Evolutionary conservation across 37 sponge, comb jelly and placozoan species (phyloP).

Genomic region (Halisarca cf. caerulea): DNA sequence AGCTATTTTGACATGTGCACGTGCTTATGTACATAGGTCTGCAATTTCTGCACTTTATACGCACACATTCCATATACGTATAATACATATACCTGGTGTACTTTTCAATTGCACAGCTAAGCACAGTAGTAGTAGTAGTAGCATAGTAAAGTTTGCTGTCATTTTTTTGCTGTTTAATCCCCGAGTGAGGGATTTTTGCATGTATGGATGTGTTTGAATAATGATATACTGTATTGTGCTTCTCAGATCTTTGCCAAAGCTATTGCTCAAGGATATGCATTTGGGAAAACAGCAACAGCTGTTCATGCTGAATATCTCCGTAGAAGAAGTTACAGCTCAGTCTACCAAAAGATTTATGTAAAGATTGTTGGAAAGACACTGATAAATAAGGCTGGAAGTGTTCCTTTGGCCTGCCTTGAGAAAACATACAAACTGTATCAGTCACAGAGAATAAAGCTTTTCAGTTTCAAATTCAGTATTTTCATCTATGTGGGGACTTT

Average conservation of each 20-base stretch:
- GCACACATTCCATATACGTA: no score
- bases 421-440: constrained; percentile 20
- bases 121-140: no score
- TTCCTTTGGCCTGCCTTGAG: constrained; percentile 17
- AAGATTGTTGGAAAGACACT: constrained; percentile 48
- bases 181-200: no score
- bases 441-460: background rate
- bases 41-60: no score
- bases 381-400: constrained; percentile 19
- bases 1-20: background rate
- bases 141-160: no score
- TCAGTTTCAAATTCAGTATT: constrained; percentile 8
- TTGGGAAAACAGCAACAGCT: constrained; percentile 41
- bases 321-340: background rate
- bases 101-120: no score
- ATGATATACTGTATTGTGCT: no score
- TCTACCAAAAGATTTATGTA: constrained; percentile 35
- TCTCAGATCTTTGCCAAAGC: constrained; percentile 41
- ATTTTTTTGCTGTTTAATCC: no score
- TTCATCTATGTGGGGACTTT: constrained; percentile 33
- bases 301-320: constrained; percentile 28
- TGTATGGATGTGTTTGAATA: no score
- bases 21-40: no score
- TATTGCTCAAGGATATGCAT: constrained; percentile 47
- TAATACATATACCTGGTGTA: no score